These are phyloP conservation scores for Lanius ludovicianus DNA, from an alignment of 2,113 vertebrate species.

Conservation along the genomic window DNA sequence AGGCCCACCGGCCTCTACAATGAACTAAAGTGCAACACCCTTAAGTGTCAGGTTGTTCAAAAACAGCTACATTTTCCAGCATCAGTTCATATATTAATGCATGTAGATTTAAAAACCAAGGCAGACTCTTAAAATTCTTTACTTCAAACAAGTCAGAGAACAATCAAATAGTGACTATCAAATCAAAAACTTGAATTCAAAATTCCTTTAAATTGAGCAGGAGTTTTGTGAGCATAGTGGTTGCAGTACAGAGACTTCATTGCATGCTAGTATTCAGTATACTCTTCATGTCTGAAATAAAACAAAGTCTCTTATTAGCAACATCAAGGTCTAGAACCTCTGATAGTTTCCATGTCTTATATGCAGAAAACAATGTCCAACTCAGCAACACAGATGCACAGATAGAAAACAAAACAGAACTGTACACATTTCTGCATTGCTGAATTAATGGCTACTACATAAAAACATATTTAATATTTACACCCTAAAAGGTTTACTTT, in stretches of 20 bases:
- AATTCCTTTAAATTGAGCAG: neutral
- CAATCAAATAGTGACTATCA: neutral
- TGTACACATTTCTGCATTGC: neutral
- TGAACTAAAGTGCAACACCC: neutral
- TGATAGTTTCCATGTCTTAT: neutral
- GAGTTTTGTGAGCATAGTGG: accelerated
- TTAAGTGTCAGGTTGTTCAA: neutral
- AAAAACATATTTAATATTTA: neutral
- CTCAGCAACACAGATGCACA: neutral
- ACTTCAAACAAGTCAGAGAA: neutral
- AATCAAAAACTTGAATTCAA: neutral
- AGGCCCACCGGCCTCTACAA: too few relatives aligned
- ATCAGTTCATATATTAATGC: neutral
- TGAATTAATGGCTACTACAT: neutral
- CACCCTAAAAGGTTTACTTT: neutral
- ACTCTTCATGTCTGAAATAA: neutral
- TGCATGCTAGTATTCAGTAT: neutral
- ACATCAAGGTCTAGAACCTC: neutral
- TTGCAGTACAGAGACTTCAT: neutral
- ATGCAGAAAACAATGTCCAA: neutral
- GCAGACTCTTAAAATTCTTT: neutral
- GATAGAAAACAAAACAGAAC: neutral
- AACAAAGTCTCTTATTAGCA: neutral
- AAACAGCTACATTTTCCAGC: neutral
- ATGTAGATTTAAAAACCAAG: neutral